Evolutionary conservation across 2,888 invertebrate genomes (phyloP).

Genomic region (Mythimna impura): DNA sequence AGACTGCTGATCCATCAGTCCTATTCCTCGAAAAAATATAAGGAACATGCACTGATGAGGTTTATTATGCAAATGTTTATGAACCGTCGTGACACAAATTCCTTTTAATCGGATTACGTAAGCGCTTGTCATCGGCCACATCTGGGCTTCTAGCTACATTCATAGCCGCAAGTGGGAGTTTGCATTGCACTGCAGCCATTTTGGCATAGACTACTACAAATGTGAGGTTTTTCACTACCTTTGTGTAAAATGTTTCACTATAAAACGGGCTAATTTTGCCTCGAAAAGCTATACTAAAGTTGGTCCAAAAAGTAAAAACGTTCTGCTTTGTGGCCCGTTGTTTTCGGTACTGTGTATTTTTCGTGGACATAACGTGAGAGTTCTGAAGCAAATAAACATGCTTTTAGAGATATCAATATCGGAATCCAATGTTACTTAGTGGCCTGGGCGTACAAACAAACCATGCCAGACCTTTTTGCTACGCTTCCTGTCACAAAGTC

Average conservation of each 20-base stretch:
- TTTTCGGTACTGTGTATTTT: not conserved
- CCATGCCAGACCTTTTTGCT: constrained; percentile 10
- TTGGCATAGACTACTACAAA: constrained; percentile 10
- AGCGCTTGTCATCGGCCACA: constrained; percentile 65
- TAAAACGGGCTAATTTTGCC: constrained; percentile 6
- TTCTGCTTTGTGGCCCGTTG: not conserved
- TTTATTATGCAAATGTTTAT: constrained; percentile 59
- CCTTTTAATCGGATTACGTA: constrained; percentile 79
- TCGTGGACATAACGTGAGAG: not conserved
- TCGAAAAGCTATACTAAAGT: not conserved
- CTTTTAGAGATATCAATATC: not conserved
- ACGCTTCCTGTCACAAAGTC: constrained; percentile 11
- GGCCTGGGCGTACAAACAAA: not conserved
- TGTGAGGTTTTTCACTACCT: constrained; percentile 7
- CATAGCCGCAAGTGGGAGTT: constrained; percentile 26
- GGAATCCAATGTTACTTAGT: not conserved
- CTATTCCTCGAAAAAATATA: constrained; percentile 6
- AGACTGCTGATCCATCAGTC: not conserved
- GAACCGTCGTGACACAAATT: constrained; percentile 72
- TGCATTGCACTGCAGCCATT: constrained; percentile 22
- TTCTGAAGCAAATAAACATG: not conserved
- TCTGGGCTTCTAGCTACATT: constrained; percentile 74
- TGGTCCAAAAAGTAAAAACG: not conserved
- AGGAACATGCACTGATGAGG: constrained; percentile 36
- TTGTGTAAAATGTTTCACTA: constrained; percentile 13